Evolutionary conservation across 2,888 invertebrate genomes (phyloP), one percentile per base, ranked within the genome.

Genomic region (Dolichomitus sp.): DNA sequence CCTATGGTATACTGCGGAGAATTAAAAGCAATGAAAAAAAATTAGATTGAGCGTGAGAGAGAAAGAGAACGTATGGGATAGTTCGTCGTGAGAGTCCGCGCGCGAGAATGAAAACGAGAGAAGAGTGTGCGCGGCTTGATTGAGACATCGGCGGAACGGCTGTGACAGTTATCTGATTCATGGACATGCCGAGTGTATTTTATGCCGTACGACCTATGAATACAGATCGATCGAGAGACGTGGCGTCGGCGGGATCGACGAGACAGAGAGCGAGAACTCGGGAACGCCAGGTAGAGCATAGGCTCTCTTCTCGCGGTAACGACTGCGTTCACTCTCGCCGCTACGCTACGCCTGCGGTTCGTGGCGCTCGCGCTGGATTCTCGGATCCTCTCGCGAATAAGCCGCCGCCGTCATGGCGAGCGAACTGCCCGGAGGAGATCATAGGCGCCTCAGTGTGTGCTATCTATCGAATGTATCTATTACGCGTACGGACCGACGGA

Each of bases 101-200:
- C 78, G 78, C 82, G 84, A 76, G 66, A 85, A 80, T 83, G 86
- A 85, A 86, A 85, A 69, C 76, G 73, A 73, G 84, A 86, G 87
- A 84, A 84, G 86, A 84, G 75, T 83, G 33, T 33, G 23, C 50
- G 57, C 84, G 86, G 85, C 81, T 89, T 90, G 92, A 93, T 93
- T 93, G 93, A 93, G 93, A 93, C 93, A 92, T 93, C 91, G 90
- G 87, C 86, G 87, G 88, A 92, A 89, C 91, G 89, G 89, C 92
- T 89, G 92, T 92, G 93, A 93, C 93, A 93, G 93, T 93, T 93
- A 93, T 93, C 93, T 93, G 93, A 93, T 93, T 93, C 93, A 93
- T 93, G 93, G 93, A 93, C 93, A 93, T 93, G 91, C 92, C 93
- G 91, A 90, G 91, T 93, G 92, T 93, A 93, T 93, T 93, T 93